Conservation (phyloP, 1,140 invertebrate genomes). For the Drosophila nigrodunni region DNA sequence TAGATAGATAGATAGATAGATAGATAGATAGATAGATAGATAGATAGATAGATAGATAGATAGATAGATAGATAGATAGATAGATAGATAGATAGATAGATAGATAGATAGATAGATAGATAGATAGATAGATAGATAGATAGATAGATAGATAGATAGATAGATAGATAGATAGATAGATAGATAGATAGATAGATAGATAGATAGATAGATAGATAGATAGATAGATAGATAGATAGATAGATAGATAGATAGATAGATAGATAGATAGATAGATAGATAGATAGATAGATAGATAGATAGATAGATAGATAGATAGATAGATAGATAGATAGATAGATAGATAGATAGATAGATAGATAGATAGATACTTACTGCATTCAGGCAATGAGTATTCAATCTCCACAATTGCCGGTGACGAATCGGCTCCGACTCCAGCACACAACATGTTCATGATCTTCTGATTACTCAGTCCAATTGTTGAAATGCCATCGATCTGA, state of each 20-base stretch:
- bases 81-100: too few species aligned
- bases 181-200: neutral
- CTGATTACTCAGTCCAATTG: conserved; percentile 90
- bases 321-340: neutral
- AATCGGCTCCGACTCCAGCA: conserved; percentile 84
- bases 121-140: too few species aligned
- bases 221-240: conserved; percentile 2
- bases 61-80: neutral
- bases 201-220: neutral
- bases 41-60: neutral
- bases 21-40: neutral
- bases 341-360: neutral
- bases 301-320: neutral
- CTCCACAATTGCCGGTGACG: conserved; percentile 90
- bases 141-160: too few species aligned
- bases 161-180: neutral
- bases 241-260: too few species aligned
- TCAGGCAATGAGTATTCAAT: conserved; percentile 93
- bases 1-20: neutral
- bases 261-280: too few species aligned
- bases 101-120: too few species aligned
- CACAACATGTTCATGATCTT: conserved; percentile 91
- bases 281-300: neutral
- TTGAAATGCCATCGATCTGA: conserved; percentile 92
- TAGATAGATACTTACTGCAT: conserved; percentile 87